phyloP scores from a whole-genome alignment of 2,888 invertebrate genomes.

The Dendrolimus houi region DNA sequence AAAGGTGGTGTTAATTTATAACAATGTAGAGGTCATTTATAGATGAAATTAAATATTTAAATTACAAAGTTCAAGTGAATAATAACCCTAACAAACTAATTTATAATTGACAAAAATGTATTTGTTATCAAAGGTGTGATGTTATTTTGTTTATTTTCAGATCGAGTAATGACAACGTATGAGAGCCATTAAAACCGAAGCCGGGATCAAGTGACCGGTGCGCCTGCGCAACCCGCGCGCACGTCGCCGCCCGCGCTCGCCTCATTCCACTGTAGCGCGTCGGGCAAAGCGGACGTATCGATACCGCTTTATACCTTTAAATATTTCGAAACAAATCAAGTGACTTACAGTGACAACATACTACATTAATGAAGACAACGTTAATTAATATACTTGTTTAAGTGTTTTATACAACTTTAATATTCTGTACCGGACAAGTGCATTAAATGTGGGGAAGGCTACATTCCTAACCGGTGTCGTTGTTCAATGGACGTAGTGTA shows the following conservation, averaged over 20 bases:
- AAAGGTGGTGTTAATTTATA: too few relatives aligned
- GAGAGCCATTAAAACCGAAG: slow-evolving; percentile 45
- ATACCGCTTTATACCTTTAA: background rate
- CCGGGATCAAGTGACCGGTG: slow-evolving; percentile 36
- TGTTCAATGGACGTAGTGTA: slow-evolving; percentile 68
- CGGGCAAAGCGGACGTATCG: background rate
- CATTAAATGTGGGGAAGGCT: slow-evolving; percentile 61
- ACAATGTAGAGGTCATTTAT: too few relatives aligned
- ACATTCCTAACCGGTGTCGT: slow-evolving; percentile 74
- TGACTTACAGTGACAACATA: background rate
- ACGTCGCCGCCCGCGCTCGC: background rate
- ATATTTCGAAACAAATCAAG: background rate
- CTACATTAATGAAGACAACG: background rate
- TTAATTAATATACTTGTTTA: background rate
- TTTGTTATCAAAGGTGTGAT: background rate
- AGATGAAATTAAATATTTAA: too few relatives aligned
- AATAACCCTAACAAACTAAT: background rate
- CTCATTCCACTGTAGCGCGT: background rate
- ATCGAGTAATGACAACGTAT: slow-evolving; percentile 16
- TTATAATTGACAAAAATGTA: background rate
- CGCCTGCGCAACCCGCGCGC: slow-evolving; percentile 14
- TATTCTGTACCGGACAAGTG: slow-evolving; percentile 43
- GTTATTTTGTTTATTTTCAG: slow-evolving; percentile 10
- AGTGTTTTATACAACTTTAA: background rate
- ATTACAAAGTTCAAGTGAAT: background rate